phyloP scores from a whole-genome alignment of 2,113 vertebrate genomes.

The Eurypyga helias region DNA sequence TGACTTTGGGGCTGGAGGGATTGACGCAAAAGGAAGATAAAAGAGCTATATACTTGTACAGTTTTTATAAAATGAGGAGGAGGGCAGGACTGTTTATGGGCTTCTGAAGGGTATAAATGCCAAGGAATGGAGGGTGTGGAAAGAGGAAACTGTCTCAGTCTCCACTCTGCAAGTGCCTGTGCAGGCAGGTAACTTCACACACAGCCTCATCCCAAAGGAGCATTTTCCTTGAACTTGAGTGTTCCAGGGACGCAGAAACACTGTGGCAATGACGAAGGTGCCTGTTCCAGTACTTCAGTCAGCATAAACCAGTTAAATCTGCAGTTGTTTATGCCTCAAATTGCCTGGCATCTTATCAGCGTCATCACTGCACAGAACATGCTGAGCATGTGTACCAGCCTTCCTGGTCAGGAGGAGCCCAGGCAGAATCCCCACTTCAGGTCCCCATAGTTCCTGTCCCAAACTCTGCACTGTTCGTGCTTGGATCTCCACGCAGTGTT shows the following conservation, averaged over 20 bases:
- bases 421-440: not conserved
- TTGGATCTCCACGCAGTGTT: not conserved
- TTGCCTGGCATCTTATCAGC: not conserved
- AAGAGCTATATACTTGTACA: not conserved
- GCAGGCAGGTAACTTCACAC: not conserved
- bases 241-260: fast-evolving
- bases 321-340: not conserved
- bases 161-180: not conserved
- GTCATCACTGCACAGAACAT: not conserved
- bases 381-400: not conserved
- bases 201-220: not conserved
- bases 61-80: not conserved
- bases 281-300: not conserved
- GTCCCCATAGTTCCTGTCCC: fast-evolving
- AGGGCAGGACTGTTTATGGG: not conserved
- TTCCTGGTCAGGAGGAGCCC: not conserved
- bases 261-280: not conserved
- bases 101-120: not conserved
- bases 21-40: slow-evolving; percentile 3
- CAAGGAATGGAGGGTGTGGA: slow-evolving; percentile 22
- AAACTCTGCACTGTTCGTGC: not conserved
- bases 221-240: not conserved
- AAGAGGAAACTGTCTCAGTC: not conserved
- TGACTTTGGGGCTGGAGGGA: slow-evolving; percentile 1
- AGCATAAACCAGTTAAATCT: not conserved